Percentiles rank a stretch among this genome's conserved stretches.
These are phyloP conservation scores for Pseudochirops corinnae DNA, from an alignment of 2,797 vertebrate species.

Conservation along the genomic window DNA sequence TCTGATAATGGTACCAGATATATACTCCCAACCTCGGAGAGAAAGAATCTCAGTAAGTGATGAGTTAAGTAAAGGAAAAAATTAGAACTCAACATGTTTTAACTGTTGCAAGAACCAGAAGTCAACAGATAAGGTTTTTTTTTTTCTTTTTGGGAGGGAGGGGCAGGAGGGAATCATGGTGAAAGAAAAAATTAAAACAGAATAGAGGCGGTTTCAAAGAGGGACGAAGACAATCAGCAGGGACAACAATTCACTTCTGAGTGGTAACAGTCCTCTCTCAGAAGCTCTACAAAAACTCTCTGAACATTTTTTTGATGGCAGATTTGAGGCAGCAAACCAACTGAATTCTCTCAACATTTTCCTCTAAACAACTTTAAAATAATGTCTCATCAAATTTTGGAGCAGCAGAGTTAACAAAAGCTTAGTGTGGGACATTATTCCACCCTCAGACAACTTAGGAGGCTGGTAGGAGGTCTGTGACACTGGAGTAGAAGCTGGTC, in stretches of 20 bases:
- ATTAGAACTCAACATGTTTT: neutral
- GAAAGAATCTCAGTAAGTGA: neutral
- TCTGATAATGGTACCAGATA: neutral
- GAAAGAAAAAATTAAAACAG: neutral
- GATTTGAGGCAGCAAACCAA: neutral
- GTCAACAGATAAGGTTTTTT: neutral
- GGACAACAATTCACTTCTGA: neutral
- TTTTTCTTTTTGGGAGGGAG: neutral
- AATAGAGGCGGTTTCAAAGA: neutral
- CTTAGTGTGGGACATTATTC: neutral
- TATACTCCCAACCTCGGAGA: neutral
- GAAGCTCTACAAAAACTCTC: neutral
- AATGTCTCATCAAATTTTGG: neutral
- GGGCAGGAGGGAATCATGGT: neutral
- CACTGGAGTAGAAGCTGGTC: neutral
- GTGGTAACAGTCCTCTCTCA: neutral
- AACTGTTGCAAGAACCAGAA: neutral
- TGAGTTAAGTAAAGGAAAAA: neutral
- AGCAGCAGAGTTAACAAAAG: neutral
- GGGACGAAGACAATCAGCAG: neutral
- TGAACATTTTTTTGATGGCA: neutral
- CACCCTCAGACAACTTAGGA: neutral
- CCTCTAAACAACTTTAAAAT: slow-evolving; percentile 1
- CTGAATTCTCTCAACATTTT: neutral
- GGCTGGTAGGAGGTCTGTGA: neutral